These are phyloP conservation scores for Halesus radiatus DNA, from an alignment of 1,140 invertebrate species.

Conservation along the genomic window DNA sequence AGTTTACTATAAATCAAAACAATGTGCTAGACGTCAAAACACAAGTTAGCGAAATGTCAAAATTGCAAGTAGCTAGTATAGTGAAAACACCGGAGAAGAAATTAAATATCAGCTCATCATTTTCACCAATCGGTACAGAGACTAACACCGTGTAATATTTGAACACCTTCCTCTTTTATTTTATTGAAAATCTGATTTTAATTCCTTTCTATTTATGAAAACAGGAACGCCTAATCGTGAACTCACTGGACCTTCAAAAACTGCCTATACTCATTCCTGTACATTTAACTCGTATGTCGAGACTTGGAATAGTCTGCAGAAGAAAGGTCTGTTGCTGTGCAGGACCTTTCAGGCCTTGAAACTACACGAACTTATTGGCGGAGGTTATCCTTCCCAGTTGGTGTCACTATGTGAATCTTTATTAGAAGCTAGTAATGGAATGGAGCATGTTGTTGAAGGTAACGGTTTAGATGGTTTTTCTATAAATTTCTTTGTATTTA, in stretches of 20 bases:
- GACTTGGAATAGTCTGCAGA: conserved; percentile 57
- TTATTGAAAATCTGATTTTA: neutral
- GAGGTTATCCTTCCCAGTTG: conserved; percentile 63
- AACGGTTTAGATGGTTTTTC: neutral
- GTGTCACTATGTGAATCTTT: conserved; percentile 60
- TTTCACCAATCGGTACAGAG: conserved; percentile 36
- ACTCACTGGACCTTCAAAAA: conserved; percentile 7
- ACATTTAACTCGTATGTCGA: conserved; percentile 19
- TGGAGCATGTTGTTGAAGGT: conserved; percentile 63
- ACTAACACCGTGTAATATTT: neutral
- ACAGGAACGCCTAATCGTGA: conserved; percentile 18
- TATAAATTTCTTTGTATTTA: neutral
- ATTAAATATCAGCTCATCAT: conserved; percentile 24
- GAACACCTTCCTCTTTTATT: neutral
- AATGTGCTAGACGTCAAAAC: too few relatives aligned
- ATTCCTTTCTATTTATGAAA: neutral
- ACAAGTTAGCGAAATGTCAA: conserved; percentile 15
- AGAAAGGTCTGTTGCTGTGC: conserved; percentile 57
- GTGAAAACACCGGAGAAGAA: conserved; percentile 30
- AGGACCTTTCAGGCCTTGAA: conserved; percentile 61
- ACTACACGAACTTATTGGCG: conserved; percentile 61
- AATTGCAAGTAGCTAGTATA: neutral
- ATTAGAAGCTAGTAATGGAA: conserved; percentile 58
- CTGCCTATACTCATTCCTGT: conserved; percentile 14
- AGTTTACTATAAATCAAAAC: too few relatives aligned